Percentiles rank a stretch among this genome's conserved stretches.
Evolutionary conservation across 2,888 invertebrate species (phyloP).

Genomic region (Polydrusus tereticollis): DNA sequence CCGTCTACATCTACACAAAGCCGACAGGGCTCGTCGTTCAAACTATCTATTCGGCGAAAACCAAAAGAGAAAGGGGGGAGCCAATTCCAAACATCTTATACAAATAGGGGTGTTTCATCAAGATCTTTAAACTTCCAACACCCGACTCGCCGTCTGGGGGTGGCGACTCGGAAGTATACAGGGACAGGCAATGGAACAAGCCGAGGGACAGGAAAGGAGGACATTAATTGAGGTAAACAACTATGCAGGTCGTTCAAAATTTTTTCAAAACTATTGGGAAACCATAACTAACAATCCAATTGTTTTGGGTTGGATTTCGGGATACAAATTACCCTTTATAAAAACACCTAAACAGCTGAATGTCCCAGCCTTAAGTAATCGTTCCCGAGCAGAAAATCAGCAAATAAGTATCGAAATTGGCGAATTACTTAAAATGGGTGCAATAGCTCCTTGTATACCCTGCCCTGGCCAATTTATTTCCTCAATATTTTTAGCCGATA

Average conservation of each 20-base stretch:
- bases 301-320: constrained; percentile 21
- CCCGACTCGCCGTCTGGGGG: constrained; percentile 25
- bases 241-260: constrained; percentile 25
- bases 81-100: background rate
- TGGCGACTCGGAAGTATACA: background rate
- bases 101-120: background rate
- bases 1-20: background rate
- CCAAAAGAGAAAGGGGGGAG: background rate
- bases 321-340: constrained; percentile 26
- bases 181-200: background rate
- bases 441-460: constrained; percentile 24
- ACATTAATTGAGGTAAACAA: constrained; percentile 15
- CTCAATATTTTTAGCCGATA: too few species aligned
- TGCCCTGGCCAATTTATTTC: too few species aligned
- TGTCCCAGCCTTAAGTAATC: too few species aligned
- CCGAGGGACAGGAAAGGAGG: background rate
- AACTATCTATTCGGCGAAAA: background rate
- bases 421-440: constrained; percentile 10
- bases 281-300: constrained; percentile 29
- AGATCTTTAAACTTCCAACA: constrained; percentile 47
- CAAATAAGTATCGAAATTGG: background rate
- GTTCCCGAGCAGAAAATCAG: background rate
- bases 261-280: constrained; percentile 8
- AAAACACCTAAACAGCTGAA: constrained; percentile 15
- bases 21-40: background rate